These are phyloP conservation scores for Lordiphosa stackelbergi DNA, from an alignment of 1,140 invertebrate species.

Conservation along the genomic window DNA sequence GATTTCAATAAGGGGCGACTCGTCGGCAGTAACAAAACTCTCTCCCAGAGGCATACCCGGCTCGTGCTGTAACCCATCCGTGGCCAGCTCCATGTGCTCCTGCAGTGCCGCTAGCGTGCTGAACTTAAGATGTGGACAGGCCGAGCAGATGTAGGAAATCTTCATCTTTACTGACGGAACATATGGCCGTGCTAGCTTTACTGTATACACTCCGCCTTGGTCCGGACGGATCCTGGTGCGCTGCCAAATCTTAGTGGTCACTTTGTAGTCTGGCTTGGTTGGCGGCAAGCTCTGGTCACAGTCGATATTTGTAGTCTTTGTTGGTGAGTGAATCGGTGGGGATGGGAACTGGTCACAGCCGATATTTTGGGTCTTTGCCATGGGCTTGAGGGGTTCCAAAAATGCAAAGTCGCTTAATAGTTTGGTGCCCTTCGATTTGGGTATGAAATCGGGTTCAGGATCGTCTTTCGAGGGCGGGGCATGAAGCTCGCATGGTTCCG, in stretches of 20 bases:
- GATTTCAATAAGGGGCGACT: background rate
- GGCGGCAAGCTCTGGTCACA: background rate
- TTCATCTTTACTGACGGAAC: background rate
- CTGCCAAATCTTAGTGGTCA: background rate
- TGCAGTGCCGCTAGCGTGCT: background rate
- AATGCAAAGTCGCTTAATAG: background rate
- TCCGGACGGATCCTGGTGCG: background rate
- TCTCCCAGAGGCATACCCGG: background rate
- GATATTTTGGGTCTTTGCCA: background rate
- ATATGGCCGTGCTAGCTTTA: background rate
- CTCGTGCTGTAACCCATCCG: background rate
- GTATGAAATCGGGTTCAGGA: background rate
- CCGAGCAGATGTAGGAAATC: background rate
- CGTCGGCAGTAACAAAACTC: background rate
- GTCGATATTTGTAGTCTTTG: background rate
- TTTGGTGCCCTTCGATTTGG: background rate
- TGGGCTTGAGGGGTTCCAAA: background rate
- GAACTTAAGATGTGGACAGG: constrained; percentile 3
- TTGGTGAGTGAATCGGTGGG: too few relatives aligned
- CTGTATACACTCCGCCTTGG: background rate
- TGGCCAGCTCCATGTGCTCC: background rate
- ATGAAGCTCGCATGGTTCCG: constrained; percentile 26
- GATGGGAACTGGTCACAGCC: background rate
- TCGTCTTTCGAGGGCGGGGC: background rate
- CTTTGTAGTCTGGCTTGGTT: too few relatives aligned